A percentile compares a stretch with the other conserved stretches of the same genome.
These are phyloP conservation scores for Furcula furcula DNA, from an alignment of 2,888 invertebrate species.

Conservation along the genomic window DNA sequence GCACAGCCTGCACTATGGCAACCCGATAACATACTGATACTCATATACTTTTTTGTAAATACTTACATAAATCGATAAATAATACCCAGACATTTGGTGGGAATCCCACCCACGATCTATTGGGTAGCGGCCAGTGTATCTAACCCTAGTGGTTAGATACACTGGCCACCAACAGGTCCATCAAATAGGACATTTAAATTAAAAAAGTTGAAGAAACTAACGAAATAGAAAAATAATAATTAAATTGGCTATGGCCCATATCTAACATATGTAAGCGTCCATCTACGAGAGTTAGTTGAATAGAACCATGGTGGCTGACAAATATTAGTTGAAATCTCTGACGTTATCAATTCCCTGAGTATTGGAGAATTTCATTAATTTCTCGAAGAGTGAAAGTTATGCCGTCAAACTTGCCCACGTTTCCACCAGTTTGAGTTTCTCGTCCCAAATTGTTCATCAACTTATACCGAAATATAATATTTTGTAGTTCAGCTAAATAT, in stretches of 20 bases:
- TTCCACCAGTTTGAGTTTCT: slow-evolving; percentile 6
- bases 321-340: slow-evolving; percentile 8
- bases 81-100: too few species aligned
- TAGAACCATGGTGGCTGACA: neutral
- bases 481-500: slow-evolving; percentile 7
- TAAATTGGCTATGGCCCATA: slow-evolving; percentile 1
- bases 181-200: too few species aligned
- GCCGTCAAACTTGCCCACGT: slow-evolving; percentile 33
- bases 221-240: too few species aligned
- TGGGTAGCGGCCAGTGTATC: too few species aligned
- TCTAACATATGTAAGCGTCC: neutral
- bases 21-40: too few species aligned
- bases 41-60: too few species aligned
- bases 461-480: slow-evolving; percentile 21
- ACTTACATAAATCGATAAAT: too few species aligned
- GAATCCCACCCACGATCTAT: too few species aligned
- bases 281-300: neutral
- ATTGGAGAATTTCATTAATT: slow-evolving; percentile 50
- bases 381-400: slow-evolving; percentile 41
- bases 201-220: too few species aligned
- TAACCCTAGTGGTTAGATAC: too few species aligned
- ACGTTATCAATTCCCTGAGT: slow-evolving; percentile 26
- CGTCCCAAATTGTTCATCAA: slow-evolving; percentile 42
- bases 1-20: too few species aligned
- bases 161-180: too few species aligned